Evolutionary conservation across 2,888 invertebrate species (phyloP), one percentile per base, ranked within the genome.

Genomic region (Synergus laeviventris): DNA sequence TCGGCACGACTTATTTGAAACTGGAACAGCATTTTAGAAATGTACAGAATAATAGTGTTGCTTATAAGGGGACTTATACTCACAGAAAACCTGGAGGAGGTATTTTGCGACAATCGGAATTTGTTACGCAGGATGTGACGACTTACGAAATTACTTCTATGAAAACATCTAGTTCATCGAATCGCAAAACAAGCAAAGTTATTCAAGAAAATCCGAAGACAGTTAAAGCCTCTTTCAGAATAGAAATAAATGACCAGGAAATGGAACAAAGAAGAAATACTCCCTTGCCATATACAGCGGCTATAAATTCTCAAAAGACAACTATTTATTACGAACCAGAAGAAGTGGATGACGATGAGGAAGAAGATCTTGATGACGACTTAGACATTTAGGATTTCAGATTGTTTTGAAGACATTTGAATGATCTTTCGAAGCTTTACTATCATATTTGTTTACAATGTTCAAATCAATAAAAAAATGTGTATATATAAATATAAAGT

Each of bases 361-460:
- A 96, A 86, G 96, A 96, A 91, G 96, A 97, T 91, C 96, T 96
- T 1, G 97, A 97, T 92, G 96, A 97, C 90, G 97, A 97, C 91
- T 92, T 97, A 79, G 94, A 95, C 91, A 94, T 96, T 86, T 94
- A 91, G 14, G 59, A 24, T 1, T 59, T 59, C 1, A 5, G 5
- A 59, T 59, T 12, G 18, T 18, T 54, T 54, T 54, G 9, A n/a
- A 54, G 9, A 54, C 9, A 18, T 54, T 54, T 54, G 2, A 31
- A 3, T 31, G 31, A 2, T 31, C 31, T 31, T 31, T 31, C 31
- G 3, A 31, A 31, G 31, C 31, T 31, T 31, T 31, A 4, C 5
- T 31, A 31, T 31, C 4, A 31, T 31, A 31, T 4, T 31, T 31
- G 2, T 31, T 31, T 31, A 5, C 31, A 31, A 31, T 31, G 31